Evolutionary conservation across 2,888 invertebrate species (phyloP).

Genomic region (Drosophila nr. perissopoda): DNA sequence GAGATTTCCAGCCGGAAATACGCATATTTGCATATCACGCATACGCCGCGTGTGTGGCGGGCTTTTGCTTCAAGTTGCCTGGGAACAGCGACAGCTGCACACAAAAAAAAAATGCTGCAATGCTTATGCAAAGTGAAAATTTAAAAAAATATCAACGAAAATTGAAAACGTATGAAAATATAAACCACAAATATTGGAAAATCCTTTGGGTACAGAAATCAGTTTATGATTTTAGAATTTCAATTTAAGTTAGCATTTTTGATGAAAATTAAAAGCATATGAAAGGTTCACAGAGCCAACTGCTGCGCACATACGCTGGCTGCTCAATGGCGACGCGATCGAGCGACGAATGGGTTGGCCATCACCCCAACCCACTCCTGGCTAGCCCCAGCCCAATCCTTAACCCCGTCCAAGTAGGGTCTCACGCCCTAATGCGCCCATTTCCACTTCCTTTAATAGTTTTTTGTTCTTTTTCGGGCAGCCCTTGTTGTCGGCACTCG

Average conservation of each 20-base stretch:
- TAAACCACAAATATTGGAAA: conserved; percentile 10
- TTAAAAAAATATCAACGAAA: conserved; percentile 12
- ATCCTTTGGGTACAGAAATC: conserved; percentile 3
- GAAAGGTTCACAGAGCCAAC: conserved; percentile 59
- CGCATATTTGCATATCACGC: conserved; percentile 53
- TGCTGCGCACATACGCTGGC: conserved; percentile 20
- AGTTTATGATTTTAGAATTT: conserved; percentile 5
- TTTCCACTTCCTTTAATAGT: conserved; percentile 79
- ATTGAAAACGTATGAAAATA: conserved; percentile 6
- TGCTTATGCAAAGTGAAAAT: conserved; percentile 46
- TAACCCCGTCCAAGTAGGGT: neutral
- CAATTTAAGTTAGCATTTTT: conserved; percentile 12
- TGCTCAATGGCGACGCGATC: conserved; percentile 43
- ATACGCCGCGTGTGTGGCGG: conserved; percentile 41
- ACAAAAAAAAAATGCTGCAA: conserved; percentile 31
- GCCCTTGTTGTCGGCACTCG: conserved; percentile 53
- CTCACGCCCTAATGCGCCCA: conserved; percentile 69
- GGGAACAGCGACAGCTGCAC: conserved; percentile 41
- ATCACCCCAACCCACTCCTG: neutral
- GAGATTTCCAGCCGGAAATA: neutral
- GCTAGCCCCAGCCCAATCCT: neutral
- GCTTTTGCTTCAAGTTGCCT: neutral
- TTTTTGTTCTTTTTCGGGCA: conserved; percentile 57
- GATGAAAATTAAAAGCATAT: conserved; percentile 65
- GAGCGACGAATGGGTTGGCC: conserved; percentile 36